Evolutionary conservation across 2,888 invertebrate species (phyloP), one percentile per base, ranked within the genome.

Genomic region (Hydrotaea diabolus): DNA sequence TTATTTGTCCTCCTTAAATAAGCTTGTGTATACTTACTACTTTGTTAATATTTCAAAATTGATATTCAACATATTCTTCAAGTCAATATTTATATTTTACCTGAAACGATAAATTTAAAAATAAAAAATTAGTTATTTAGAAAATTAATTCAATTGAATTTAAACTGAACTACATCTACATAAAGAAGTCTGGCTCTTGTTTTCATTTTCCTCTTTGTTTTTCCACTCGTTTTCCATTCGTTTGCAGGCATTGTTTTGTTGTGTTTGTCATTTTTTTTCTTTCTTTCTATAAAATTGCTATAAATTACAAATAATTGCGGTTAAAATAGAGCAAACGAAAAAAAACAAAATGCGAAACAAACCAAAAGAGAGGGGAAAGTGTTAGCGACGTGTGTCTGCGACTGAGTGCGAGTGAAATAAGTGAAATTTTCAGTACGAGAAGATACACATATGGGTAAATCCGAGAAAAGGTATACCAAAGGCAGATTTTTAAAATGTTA

Each of bases 341-440:
- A 31, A 31, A 59, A n/a, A 64, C 1, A 62, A 21, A 46, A 39
- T 21, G 49, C 5, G 26, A 53, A 31, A 15, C 13, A 43, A 23
- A 73, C 53, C 49, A 55, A 13, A 55, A 19, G 43, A 81, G 39
- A 39, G 76, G 43, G 66, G 49, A 46, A 59, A 26, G 15, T 59
- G 57, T 31, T 77, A 7, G 55, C 19, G 23, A 11, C 23, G 9
- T 26, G 23, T 31, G 11, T 19, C 8, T 49, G 59, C 55, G 72
- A 76, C 21, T 39, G 55, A 21, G 53, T 43, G 49, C 46, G 75
- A 72, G 59, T 26, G 59, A 36, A 80, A 74, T 83, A 80, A 83
- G 83, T 83, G 83, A 83, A 83, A 83, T 83, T 83, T 83, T 77
- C 15, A 73, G 43, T 80, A 69, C 62, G 73, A 31, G 31, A 53